Conservation (phyloP, 1,140 invertebrate species). For the Pogonus chalceus region DNA sequence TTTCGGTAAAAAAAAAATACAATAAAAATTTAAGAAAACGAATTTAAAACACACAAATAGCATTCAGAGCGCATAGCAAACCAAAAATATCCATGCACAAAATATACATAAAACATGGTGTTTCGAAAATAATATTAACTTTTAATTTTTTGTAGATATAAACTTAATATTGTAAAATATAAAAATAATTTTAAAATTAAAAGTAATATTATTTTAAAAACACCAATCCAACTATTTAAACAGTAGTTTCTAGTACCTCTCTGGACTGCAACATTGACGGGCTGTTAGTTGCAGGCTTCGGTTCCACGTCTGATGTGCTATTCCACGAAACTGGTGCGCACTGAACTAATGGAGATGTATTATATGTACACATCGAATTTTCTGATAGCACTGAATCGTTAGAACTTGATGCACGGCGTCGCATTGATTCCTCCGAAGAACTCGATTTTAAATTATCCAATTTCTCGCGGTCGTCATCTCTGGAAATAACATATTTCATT, state of each 20-base stretch:
- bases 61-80: no score
- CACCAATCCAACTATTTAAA: no score
- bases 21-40: no score
- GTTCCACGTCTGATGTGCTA: conserved; percentile 19
- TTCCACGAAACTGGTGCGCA: conserved; percentile 27
- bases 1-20: no score
- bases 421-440: conserved; percentile 51
- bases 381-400: conserved; percentile 47
- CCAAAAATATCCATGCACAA: no score
- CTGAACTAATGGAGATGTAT: conserved; percentile 22
- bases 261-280: conserved; percentile 23
- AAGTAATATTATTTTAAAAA: no score
- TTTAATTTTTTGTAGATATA: no score
- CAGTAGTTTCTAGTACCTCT: conserved; percentile 38
- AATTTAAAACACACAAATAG: no score
- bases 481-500: conserved; percentile 30
- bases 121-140: no score
- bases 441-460: conserved; percentile 45
- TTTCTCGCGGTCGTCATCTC: conserved; percentile 53
- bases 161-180: no score
- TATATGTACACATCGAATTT: conserved; percentile 20
- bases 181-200: no score
- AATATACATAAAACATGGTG: no score
- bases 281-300: conserved; percentile 18
- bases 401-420: conserved; percentile 48